Base-by-base conservation (phyloP, 2,113 vertebrate species). In the Callithrix jacchus region DNA sequence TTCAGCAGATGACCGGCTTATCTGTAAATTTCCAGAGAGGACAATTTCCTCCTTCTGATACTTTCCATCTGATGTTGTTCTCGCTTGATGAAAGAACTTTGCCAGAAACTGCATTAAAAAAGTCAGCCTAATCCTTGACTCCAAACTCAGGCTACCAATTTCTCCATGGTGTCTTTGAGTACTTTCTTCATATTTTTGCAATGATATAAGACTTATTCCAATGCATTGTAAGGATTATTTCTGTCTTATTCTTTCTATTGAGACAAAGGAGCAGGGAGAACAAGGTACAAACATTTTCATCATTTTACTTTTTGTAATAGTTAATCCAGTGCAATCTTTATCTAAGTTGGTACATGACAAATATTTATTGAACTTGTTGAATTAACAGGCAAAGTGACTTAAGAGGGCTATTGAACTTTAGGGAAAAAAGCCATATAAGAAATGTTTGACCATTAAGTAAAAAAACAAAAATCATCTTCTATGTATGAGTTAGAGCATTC, bases 401-500 rank as follows among this genome's bases (percentile, higher is more conserved):
- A 37, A 95, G 45, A 96, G 27, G 25, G 9, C 32, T 84, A 56
- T 73, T 87, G 58, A 77, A 84, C 9, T 81, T 32, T 27, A 92
- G 16, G 77, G n/a, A 84, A 73, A 93, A 97, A 95, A 95, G 30
- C 27, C 32, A 27, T 27, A 35, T 64, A 54, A 77, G 45, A 96
- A 87, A 87, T 77, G 11, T 93, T 87, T 94, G 49, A 92, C 71
- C 18, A 70, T 87, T 87, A 92, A 73, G 16, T 83, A 3, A 74
- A 35, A 47, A 87, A 64, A 86, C 27, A 89, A 61, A 91, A 45
- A 30, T 13, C 64, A 70, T 32, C 82, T 90, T 49, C 37, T 85
- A 20, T 95, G 85, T 85, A 23, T 96, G 85, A 76, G 74, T 95
- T 97, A 87, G 84, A 97, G 95, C 97, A 97, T 95, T 87, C 70